Evolutionary conservation across 2,113 vertebrate genomes (phyloP), one percentile per base, ranked within the genome.

Genomic region (Callithrix jacchus): DNA sequence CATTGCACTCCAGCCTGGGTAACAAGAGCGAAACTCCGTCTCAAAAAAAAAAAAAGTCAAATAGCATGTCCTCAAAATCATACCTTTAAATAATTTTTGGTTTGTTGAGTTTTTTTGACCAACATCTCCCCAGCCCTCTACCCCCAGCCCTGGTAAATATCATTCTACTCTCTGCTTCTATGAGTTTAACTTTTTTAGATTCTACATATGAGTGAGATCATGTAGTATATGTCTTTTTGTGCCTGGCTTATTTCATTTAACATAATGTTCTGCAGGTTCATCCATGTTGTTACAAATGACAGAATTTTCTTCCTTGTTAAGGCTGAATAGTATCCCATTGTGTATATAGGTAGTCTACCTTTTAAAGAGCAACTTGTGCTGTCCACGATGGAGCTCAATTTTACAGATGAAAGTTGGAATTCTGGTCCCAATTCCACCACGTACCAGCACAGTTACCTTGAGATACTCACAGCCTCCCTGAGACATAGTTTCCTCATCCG

Each of bases 21-120:
- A 47, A 47, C 47, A 47, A 47, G 47, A 47, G 47, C 11, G 2
- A 47, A 47, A 47, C 47, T 47, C 47, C 11, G 2, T 47, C 47
- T 47, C 47, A 49, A 95, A 93, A 6, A 49, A 95, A 93, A 6
- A 49, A 95, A 93, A 6, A 37, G 14, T 87, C 61, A 91, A 79
- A 91, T 32, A 73, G 13, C 20, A 76, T 52, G 35, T 32, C 83
- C 88, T 73, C 35, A 42, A 84, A 76, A 40, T 74, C 47, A 49
- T 20, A 40, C n/a, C 9, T 66, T 83, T 85, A 9, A 7, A 35
- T 52, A 54, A 52, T 40, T 88, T 61, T 16, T 52, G 42, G 8
- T 49, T 79, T 49, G 18, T 47, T 89, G 42, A 25, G 0, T 35
- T 73, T 35, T 80, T 89, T 64, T 61, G 4, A 83, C 66, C 20